Conservation (phyloP, 2,113 vertebrate genomes). For the Bucco capensis region DNA sequence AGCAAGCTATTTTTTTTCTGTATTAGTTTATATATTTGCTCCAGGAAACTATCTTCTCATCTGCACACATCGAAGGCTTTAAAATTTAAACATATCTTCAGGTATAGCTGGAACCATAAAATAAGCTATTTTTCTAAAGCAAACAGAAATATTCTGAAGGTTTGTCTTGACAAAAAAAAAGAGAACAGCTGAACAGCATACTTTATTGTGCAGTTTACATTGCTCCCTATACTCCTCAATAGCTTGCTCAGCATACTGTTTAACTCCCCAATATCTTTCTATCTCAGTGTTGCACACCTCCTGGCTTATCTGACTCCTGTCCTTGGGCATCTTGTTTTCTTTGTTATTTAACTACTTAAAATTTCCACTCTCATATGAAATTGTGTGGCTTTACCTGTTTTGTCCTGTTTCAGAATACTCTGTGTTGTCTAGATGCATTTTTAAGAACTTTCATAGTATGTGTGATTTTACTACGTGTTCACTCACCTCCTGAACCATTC, state of each 20-base stretch:
- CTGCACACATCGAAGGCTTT: neutral
- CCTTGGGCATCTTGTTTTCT: neutral
- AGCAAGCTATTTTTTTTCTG: neutral
- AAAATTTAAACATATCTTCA: neutral
- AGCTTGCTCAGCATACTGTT: neutral
- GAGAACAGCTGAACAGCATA: neutral
- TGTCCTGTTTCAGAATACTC: neutral
- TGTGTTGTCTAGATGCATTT: neutral
- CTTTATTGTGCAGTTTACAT: neutral
- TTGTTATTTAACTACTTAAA: neutral
- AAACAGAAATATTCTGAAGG: neutral
- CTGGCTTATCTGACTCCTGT: neutral
- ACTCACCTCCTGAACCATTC: neutral
- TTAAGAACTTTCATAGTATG: neutral
- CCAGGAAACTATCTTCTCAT: neutral
- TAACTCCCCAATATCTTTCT: neutral
- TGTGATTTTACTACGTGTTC: neutral
- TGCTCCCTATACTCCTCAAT: neutral
- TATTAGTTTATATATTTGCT: neutral
- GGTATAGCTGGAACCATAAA: neutral
- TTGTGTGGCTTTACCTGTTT: neutral
- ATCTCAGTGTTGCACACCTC: neutral
- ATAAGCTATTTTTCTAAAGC: neutral
- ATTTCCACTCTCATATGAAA: neutral
- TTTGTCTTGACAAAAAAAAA: neutral